Percentiles rank a stretch among this genome's conserved stretches.
phyloP scores from a whole-genome alignment of 2,888 invertebrate species.

The Platerodrilus igneus region DNA sequence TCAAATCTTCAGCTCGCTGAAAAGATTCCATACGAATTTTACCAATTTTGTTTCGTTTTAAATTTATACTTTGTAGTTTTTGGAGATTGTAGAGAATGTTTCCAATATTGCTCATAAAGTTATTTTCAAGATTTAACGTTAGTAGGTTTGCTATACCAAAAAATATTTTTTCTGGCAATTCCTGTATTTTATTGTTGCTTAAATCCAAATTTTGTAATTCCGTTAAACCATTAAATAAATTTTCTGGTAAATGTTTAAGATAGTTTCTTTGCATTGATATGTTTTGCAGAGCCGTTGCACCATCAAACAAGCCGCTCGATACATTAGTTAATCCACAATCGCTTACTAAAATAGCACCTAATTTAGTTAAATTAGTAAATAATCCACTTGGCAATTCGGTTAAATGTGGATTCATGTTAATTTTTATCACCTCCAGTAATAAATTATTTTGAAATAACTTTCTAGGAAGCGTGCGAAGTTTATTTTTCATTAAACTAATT shows the following conservation, averaged over 20 bases:
- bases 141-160: slow-evolving; percentile 58
- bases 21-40: slow-evolving; percentile 56
- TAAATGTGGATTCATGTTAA: slow-evolving; percentile 9
- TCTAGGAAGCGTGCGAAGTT: slow-evolving; percentile 58
- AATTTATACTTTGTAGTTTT: slow-evolving; percentile 56
- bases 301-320: slow-evolving; percentile 60
- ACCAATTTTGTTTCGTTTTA: slow-evolving; percentile 61
- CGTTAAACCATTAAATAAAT: slow-evolving; percentile 58
- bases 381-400: slow-evolving; percentile 8
- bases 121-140: slow-evolving; percentile 61
- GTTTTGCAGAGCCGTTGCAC: slow-evolving; percentile 54
- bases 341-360: slow-evolving; percentile 30
- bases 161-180: slow-evolving; percentile 60
- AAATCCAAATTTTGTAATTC: slow-evolving; percentile 48
- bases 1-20: slow-evolving; percentile 32
- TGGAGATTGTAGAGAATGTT: slow-evolving; percentile 52
- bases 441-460: slow-evolving; percentile 50
- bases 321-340: slow-evolving; percentile 50
- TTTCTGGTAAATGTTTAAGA: slow-evolving; percentile 45
- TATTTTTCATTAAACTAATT: slow-evolving; percentile 65
- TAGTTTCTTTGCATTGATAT: slow-evolving; percentile 60
- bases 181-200: slow-evolving; percentile 23
- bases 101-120: slow-evolving; percentile 57
- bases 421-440: slow-evolving; percentile 45
- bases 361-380: slow-evolving; percentile 25